Evolutionary conservation across 1,140 invertebrate species (phyloP).

Genomic region (Zaprionus africanus): DNA sequence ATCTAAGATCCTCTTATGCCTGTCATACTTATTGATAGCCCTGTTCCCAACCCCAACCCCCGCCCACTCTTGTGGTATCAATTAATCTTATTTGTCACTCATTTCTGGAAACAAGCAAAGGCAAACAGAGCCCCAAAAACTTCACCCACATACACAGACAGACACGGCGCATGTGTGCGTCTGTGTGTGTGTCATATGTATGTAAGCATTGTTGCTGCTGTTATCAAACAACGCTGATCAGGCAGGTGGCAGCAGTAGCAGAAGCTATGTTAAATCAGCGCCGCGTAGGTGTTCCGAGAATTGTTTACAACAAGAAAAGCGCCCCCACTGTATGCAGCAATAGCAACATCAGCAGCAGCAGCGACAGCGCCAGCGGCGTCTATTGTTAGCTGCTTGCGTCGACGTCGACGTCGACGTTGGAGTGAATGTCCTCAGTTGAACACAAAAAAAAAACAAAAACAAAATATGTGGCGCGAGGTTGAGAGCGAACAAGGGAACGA

Average conservation of each 20-base stretch:
- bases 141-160: constrained; percentile 38
- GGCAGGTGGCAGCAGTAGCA: constrained; percentile 78
- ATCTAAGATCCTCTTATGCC: constrained; percentile 76
- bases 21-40: constrained; percentile 60
- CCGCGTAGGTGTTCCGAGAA: constrained; percentile 78
- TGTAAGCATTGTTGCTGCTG: constrained; percentile 40
- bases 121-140: constrained; percentile 42
- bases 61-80: constrained; percentile 45
- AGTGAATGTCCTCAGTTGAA: constrained; percentile 83
- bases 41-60: constrained; percentile 7
- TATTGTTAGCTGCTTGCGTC: constrained; percentile 74
- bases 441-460: constrained; percentile 69
- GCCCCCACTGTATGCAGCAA: constrained; percentile 53
- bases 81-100: constrained; percentile 83
- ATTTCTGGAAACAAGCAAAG: constrained; percentile 64
- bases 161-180: constrained; percentile 11
- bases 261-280: constrained; percentile 68
- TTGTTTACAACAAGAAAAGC: constrained; percentile 75
- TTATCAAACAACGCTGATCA: constrained; percentile 82
- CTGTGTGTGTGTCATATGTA: constrained; percentile 21
- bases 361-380: constrained; percentile 39
- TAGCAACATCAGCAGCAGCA: constrained; percentile 36
- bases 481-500: constrained; percentile 22
- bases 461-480: constrained; percentile 73
- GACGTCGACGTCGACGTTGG: constrained; percentile 60